Base-by-base conservation (phyloP, 2,113 vertebrate genomes). In the Lampris incognitus region DNA sequence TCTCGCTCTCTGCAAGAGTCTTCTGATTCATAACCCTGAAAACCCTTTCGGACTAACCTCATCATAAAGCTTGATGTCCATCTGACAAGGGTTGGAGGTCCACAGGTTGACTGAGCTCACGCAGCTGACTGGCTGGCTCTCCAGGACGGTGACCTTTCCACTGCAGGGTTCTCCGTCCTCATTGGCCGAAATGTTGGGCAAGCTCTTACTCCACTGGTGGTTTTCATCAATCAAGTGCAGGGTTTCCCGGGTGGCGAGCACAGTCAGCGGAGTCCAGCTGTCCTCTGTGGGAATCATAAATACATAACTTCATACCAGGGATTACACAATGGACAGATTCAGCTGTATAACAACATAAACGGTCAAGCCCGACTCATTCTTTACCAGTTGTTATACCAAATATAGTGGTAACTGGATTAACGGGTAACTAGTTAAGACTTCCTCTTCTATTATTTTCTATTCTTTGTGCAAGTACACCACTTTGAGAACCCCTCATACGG, bases 31-130 rank as follows among this genome's bases (percentile, higher is more conserved):
- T 57, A 40, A 37, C 5, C 62, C 10, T 64, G 37, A 54, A 10
- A 1, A 13, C 24, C 39, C 3, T 54, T n/a, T 62, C 24, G 58
- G 11, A 48, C 93, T 74, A 67, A 98, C 98, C 96, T 99, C 98
- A 9, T 99, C 97, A 0, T 98, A 99, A 72, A 99, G 95, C 79
- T 95, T 89, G 52, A 99, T 81, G 56, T 95, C 95, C 82, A 99
- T 74, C 73, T 95, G 92, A 79, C 91, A 88, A 0, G 93, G 92
- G 41, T 94, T 93, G 1, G 89, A 88, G 0, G 93, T 93, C 81
- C 95, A 98, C 4, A 97, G 93, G 78, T 94, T 85, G 65, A 99
- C 86, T 0, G 94, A 93, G 89, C 94, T 95, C 65, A 95, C 90
- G n/a, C 92, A 95, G 88, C 92, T 95, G 86, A 95, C 93, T 3